Conservation (phyloP, 2,113 vertebrate genomes). For the Dasyprocta punctata region DNA sequence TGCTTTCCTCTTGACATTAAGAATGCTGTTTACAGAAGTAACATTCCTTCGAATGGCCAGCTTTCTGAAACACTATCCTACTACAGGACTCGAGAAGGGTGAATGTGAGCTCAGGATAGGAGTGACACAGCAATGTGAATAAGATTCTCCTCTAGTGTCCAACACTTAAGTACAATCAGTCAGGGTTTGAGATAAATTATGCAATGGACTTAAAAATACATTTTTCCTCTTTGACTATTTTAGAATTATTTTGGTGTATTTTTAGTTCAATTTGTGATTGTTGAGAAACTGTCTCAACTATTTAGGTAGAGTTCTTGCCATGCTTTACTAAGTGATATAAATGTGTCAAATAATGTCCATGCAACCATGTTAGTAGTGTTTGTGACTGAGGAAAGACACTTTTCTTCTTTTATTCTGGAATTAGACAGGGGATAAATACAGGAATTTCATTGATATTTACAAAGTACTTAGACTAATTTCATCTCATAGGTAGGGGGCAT, state of each 20-base stretch:
- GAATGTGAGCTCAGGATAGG: not conserved
- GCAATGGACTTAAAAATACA: not conserved
- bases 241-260: not conserved
- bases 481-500: not conserved
- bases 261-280: constrained; percentile 20
- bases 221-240: not conserved
- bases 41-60: constrained; percentile 64
- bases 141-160: not conserved
- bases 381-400: constrained; percentile 8
- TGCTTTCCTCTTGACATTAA: constrained; percentile 47
- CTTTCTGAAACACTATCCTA: constrained; percentile 63
- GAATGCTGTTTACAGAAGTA: constrained; percentile 67
- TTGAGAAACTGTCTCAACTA: not conserved
- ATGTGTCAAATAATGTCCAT: constrained; percentile 52
- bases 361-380: constrained; percentile 22
- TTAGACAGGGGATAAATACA: constrained; percentile 54
- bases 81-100: not conserved
- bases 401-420: constrained; percentile 8
- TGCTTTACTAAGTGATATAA: constrained; percentile 40
- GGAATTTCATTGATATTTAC: constrained; percentile 39
- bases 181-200: not conserved
- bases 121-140: not conserved
- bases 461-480: constrained; percentile 36
- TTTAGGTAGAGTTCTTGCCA: constrained; percentile 31
- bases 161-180: not conserved